Percentiles rank a stretch among this genome's conserved stretches.
Evolutionary conservation across 2,888 invertebrate genomes (phyloP).

Genomic region (Amphipoea lucens): DNA sequence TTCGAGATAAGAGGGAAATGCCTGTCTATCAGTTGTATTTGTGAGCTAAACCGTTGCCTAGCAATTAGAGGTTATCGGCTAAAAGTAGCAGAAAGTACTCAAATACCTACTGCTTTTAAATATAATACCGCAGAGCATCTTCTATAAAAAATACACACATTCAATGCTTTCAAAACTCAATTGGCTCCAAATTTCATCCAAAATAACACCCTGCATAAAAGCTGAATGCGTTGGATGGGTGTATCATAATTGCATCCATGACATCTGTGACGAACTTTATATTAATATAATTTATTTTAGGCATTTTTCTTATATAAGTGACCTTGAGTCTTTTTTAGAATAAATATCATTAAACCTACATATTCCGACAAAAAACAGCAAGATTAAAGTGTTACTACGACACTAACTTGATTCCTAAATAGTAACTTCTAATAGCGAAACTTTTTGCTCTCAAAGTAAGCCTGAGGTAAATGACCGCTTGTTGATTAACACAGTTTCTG

Average conservation of each 20-base stretch:
- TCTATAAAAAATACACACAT: too few species aligned
- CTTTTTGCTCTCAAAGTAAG: conserved; percentile 1
- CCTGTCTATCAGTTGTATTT: neutral
- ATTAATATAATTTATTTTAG: too few species aligned
- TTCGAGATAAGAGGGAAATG: neutral
- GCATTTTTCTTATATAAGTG: too few species aligned
- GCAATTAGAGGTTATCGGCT: neutral
- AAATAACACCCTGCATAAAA: neutral
- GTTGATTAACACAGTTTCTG: conserved; percentile 4
- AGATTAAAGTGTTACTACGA: neutral
- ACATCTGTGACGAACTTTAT: too few species aligned
- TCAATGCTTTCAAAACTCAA: too few species aligned
- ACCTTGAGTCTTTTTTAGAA: too few species aligned
- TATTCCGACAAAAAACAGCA: neutral
- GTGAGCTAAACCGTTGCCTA: neutral
- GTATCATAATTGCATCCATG: too few species aligned
- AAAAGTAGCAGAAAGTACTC: neutral
- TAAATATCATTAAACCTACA: neutral
- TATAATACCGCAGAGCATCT: too few species aligned
- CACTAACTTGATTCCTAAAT: neutral
- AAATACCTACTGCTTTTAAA: neutral
- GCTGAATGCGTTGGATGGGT: too few species aligned
- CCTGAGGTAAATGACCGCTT: conserved; percentile 14
- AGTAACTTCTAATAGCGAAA: neutral
- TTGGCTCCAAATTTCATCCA: too few species aligned